Base-by-base conservation (phyloP, 2,797 vertebrate genomes). In the Pitangus sulphuratus region DNA sequence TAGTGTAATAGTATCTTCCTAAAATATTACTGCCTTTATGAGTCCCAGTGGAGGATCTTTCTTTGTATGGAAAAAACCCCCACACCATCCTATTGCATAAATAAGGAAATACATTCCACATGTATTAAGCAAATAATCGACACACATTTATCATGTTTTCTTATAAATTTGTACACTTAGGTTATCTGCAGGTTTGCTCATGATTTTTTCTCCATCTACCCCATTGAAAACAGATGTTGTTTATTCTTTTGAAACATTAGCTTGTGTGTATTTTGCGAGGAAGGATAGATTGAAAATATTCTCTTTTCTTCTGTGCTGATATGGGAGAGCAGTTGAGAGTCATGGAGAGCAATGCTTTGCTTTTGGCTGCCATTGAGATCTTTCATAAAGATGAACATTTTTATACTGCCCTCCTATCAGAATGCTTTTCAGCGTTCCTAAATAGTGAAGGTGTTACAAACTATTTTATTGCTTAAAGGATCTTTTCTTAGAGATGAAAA, bases 21-120 rank as follows among this genome's bases (percentile, higher is more conserved):
- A 87, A 95, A 96, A 96, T 93, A 91, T 95, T 88, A 64, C 87
- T 91, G 87, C 47, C 48, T 95, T 95, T 92, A 92, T 86, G 91
- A 90, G 66, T 90, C 92, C 85, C 87, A 77, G 51, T 15, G 64
- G 94, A 95, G 45, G 62, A 70, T 91, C 62, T 70, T 91, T 71
- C 75, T 92, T 93, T 61, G 42, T 48, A 31, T 1, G 5, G 48
- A 47, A 72, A 78, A 88, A 76, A 81, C 2, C 1, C 1, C 6
- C 20, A 15, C 69, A 78, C 25, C 53, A 60, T 90, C 28, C 17
- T 93, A 25, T 86, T 91, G 66, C 48, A 45, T 84, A 88, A 90
- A 90, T 56, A 76, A 72, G 39, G 54, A 95, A 91, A 82, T 72
- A 39, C 20, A 25, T 79, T 92, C 53, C 51, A 69, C 54, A 74